A percentile compares a stretch with the other conserved stretches of the same genome.
Evolutionary conservation across 2,113 vertebrate species (phyloP).

Genomic region (Illadopsis cleaveri): DNA sequence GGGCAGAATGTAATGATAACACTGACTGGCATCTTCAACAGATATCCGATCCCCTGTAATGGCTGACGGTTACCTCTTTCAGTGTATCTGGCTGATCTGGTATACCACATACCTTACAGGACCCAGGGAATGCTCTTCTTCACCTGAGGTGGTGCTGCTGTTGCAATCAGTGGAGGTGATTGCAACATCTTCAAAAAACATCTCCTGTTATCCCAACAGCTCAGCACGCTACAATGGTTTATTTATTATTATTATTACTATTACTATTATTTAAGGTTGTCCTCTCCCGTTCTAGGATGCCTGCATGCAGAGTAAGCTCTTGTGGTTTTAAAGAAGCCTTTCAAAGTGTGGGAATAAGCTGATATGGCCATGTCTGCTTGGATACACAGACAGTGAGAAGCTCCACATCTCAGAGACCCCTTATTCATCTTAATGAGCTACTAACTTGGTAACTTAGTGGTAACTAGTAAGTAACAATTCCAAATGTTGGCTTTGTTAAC

Average conservation of each 20-base stretch:
- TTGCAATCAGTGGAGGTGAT: neutral
- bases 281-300: neutral
- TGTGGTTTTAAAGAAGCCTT: neutral
- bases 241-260: neutral
- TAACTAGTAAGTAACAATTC: neutral
- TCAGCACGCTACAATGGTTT: neutral
- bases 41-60: neutral
- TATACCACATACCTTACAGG: neutral
- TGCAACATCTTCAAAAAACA: conserved; percentile 14
- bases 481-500: neutral
- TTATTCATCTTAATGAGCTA: neutral
- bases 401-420: neutral
- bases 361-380: neutral
- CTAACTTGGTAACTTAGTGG: neutral
- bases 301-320: neutral
- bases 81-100: neutral
- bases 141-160: neutral
- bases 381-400: neutral
- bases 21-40: neutral
- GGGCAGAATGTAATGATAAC: neutral
- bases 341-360: neutral
- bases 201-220: neutral
- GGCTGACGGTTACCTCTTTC: neutral
- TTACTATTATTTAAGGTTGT: neutral
- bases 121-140: neutral